Evolutionary conservation across 2,888 invertebrate genomes (phyloP), one percentile per base, ranked within the genome.

Genomic region (Mongoloraphidia duomilia): DNA sequence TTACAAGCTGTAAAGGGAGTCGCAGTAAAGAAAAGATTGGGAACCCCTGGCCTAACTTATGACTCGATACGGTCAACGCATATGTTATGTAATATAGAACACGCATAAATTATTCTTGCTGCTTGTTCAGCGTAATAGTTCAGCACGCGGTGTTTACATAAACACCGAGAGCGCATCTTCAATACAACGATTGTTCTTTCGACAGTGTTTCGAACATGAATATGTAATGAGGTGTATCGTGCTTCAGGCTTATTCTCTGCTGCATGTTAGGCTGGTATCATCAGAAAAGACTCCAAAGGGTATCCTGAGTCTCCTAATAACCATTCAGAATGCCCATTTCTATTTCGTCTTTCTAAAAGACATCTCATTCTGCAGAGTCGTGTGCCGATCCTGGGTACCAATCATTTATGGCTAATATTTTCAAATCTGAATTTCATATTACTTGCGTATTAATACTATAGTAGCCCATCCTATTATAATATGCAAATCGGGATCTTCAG

Each of bases 151-250:
- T 58, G 53, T 41, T 55, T 56, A 14, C 53, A 47, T 10, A 57
- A 41, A 44, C 56, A 57, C 33, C 53, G 34, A 52, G 55, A 58
- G 12, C 57, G 41, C 43, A 43, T 51, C 47, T 57, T 57, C 6
- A 57, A 44, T 13, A 56, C 47, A 14, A 55, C 54, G 44, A 54
- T 57, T n/a, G 53, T 52, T n/a, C 57, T 41, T 50, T 56, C 56
- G 10, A 58, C 54, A 8, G 48, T 34, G 2, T 47, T 46, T 38
- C 55, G 40, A 2, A 50, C 49, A 5, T 40, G 41, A 39, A 14
- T 49, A 12, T 56, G 55, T 10, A 33, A 14, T n/a, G 12, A 12
- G 44, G 53, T 56, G 37, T 55, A 55, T n/a, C 42, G 33, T 8
- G 38, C 42, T 37, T 54, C 56, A 9, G 51, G 47, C 9, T 44